Base-by-base conservation (phyloP, 2,888 invertebrate species). In the Escarpia spicata region DNA sequence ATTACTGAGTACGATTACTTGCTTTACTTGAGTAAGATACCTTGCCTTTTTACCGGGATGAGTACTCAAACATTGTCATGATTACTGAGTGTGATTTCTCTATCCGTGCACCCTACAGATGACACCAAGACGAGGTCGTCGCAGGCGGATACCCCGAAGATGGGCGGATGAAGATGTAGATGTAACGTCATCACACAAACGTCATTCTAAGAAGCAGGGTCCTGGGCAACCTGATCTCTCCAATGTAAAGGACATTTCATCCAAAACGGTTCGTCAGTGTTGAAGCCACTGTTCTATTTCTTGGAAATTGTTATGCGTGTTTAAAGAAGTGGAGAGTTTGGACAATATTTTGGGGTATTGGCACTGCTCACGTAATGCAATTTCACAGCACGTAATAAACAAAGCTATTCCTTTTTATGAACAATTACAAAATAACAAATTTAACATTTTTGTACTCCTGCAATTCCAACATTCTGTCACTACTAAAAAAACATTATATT, bases 251-350 rank as follows among this genome's bases (percentile, higher is more conserved):
- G 26, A 26, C 52, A 52, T 52, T 52, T 52, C 52, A 12, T 52
- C 52, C 52, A 75, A 26, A 26, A 26, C 2, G 26, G 19, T 75
- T 75, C 19, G 19, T 75, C 75, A 75, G n/a, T 75, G 26, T 75
- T 75, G 75, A 26, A 75, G 75, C 75, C 75, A 75, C 75, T 75
- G 75, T 75, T 75, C n/a, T 75, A 26, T n/a, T 75, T n/a, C 75
- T 75, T 15, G 15, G 6, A 75, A 75, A 75, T 2, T 15, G 15
- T 26, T 26, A 75, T 26, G 75, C 15, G 60, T 60, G 60, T 52
- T 10, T 52, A 52, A 52, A n/a, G n/a, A n/a, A n/a, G n/a, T n/a
- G n/a, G n/a, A n/a, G n/a, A n/a, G n/a, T n/a, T n/a, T n/a, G n/a
- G n/a, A n/a, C n/a, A n/a, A n/a, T n/a, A n/a, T n/a, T n/a, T n/a